These are phyloP conservation scores for Leptothorax acervorum DNA, from an alignment of 2,888 invertebrate species.

Conservation along the genomic window DNA sequence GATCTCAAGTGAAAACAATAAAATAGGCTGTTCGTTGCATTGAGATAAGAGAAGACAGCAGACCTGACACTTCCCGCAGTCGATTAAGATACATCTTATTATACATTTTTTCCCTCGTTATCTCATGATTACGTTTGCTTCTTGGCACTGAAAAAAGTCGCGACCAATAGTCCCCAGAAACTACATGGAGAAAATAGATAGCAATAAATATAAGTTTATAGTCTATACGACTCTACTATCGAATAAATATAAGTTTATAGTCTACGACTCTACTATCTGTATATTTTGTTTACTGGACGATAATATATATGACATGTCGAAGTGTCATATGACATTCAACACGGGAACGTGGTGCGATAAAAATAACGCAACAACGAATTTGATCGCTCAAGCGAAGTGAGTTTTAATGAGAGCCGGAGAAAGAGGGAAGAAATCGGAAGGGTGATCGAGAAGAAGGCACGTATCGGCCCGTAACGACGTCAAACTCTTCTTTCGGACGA, in stretches of 20 bases:
- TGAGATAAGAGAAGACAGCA: neutral
- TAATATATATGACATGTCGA: neutral
- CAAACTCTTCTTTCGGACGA: neutral
- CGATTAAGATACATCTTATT: neutral
- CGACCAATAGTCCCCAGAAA: neutral
- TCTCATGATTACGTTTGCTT: neutral
- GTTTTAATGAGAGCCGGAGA: neutral
- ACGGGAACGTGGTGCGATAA: neutral
- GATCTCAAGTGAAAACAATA: constrained; percentile 1
- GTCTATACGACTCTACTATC: neutral
- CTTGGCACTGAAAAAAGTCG: neutral
- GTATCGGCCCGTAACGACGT: constrained; percentile 58
- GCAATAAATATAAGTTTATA: neutral
- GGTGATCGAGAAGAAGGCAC: constrained; percentile 57
- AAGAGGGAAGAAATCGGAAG: neutral
- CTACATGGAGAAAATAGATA: neutral
- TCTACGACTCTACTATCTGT: neutral
- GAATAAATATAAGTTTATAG: neutral
- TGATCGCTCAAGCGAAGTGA: neutral
- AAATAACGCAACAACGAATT: neutral
- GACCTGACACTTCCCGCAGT: neutral
- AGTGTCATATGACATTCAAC: neutral
- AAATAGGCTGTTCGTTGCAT: neutral
- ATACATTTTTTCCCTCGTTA: neutral
- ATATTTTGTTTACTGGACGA: neutral